A percentile compares a stretch with the other conserved stretches of the same genome.
Conservation (phyloP, 2,113 vertebrate genomes). For the Protomyctophum bolini region DNA sequence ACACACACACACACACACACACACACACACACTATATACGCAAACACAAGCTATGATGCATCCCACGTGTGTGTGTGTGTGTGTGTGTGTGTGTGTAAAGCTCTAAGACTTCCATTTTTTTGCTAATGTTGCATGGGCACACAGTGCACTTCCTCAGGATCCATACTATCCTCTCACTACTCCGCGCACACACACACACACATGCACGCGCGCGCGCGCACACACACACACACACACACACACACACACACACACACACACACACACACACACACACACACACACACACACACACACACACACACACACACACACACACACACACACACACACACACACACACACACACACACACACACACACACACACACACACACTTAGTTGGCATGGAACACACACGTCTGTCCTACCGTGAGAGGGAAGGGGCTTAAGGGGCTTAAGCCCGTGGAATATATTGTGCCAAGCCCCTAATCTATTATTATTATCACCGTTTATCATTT, state of each 20-base stretch:
- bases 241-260: background rate
- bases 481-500: too few species aligned
- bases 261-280: background rate
- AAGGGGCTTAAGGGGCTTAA: too few species aligned
- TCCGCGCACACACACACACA: background rate
- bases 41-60: constrained; percentile 20
- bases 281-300: constrained; percentile 15
- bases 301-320: constrained; percentile 1
- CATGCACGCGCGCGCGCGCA: background rate
- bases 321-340: background rate
- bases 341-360: background rate
- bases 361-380: background rate
- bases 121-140: constrained; percentile 58
- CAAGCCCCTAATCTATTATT: too few species aligned
- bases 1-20: background rate
- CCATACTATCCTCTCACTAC: too few species aligned
- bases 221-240: constrained; percentile 15
- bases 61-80: constrained; percentile 5
- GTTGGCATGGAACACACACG: too few species aligned
- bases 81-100: constrained; percentile 30
- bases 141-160: too few species aligned
- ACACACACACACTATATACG: constrained; percentile 13
- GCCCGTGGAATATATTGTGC: too few species aligned
- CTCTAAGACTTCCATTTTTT: constrained; percentile 52
- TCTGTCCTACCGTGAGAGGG: too few species aligned